phyloP scores from a whole-genome alignment of 2,797 vertebrate species.

The Euphonia xanthogaster region DNA sequence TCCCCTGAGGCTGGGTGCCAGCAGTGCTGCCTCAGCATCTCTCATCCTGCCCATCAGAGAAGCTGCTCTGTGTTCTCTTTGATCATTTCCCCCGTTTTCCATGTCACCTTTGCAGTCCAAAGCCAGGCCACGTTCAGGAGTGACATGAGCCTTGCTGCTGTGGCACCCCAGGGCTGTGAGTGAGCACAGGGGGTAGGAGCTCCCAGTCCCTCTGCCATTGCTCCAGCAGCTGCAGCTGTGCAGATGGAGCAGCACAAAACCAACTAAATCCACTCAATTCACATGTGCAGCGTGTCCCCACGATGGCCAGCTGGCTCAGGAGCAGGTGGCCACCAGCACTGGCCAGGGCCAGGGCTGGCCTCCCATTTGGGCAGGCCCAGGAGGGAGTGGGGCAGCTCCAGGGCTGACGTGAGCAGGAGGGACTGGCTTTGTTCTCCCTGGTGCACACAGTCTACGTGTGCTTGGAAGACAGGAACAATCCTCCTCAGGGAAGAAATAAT shows the following conservation, averaged over 20 bases:
- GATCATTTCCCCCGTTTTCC: not conserved
- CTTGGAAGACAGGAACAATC: not conserved
- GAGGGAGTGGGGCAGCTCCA: not conserved
- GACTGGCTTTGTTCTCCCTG: not conserved
- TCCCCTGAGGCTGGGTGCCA: fast-evolving
- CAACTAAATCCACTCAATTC: fast-evolving
- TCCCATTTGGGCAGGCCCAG: fast-evolving
- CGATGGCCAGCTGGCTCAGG: not conserved
- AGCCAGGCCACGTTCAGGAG: not conserved
- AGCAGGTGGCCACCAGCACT: not conserved
- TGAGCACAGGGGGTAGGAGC: not conserved
- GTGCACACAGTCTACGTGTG: not conserved
- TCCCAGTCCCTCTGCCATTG: fast-evolving
- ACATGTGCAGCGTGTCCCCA: fast-evolving
- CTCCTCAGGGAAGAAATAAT: not conserved
- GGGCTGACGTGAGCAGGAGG: not conserved
- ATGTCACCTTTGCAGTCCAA: not conserved
- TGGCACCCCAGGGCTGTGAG: not conserved
- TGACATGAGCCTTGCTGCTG: fast-evolving
- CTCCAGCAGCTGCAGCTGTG: not conserved
- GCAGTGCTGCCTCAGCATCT: not conserved
- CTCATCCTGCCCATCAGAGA: fast-evolving
- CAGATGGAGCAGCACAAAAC: not conserved
- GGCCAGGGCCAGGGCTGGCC: fast-evolving
- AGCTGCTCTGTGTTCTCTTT: not conserved